Percentiles rank a stretch among this genome's conserved stretches.
phyloP scores from a whole-genome alignment of 1,140 invertebrate genomes.

The Drosophila gunungcola region DNA sequence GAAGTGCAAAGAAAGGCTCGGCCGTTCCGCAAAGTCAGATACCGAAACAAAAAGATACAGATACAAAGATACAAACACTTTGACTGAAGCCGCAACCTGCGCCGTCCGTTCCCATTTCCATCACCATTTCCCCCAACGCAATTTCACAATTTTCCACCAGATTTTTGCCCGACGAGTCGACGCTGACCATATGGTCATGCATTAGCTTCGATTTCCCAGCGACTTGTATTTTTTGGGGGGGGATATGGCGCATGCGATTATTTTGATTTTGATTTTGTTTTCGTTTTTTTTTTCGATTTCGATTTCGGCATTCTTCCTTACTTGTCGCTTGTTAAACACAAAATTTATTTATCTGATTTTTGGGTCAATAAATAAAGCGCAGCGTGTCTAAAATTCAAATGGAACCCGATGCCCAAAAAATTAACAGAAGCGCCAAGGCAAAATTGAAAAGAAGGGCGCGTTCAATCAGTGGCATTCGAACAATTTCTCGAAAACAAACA shows the following conservation, averaged over 20 bases:
- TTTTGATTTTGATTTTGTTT: conserved; percentile 79
- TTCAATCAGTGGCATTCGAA: conserved; percentile 69
- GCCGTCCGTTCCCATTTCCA: conserved; percentile 1
- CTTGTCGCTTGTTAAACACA: conserved; percentile 52
- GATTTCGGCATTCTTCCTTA: conserved; percentile 20
- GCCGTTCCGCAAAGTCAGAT: not conserved
- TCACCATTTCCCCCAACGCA: conserved; percentile 5
- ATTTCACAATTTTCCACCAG: conserved; percentile 36
- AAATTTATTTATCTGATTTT: conserved; percentile 81
- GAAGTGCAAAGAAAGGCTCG: conserved; percentile 72
- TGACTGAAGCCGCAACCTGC: conserved; percentile 10
- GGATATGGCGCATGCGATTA: conserved; percentile 70
- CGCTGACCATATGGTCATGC: conserved; percentile 61
- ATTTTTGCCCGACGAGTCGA: conserved; percentile 16
- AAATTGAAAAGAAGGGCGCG: conserved; percentile 56
- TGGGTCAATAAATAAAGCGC: conserved; percentile 80
- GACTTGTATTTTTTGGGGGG: conserved; percentile 1
- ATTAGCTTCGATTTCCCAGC: conserved; percentile 22
- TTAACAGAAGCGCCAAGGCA: conserved; percentile 35
- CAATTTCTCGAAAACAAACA: conserved; percentile 76
- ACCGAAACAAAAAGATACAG: not conserved
- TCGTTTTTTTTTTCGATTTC: conserved; percentile 30
- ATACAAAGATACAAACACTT: conserved; percentile 1
- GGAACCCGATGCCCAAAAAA: conserved; percentile 51
- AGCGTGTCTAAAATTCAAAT: conserved; percentile 81